These are phyloP conservation scores for Odontomyia ornata DNA, from an alignment of 2,888 invertebrate species.

Conservation along the genomic window DNA sequence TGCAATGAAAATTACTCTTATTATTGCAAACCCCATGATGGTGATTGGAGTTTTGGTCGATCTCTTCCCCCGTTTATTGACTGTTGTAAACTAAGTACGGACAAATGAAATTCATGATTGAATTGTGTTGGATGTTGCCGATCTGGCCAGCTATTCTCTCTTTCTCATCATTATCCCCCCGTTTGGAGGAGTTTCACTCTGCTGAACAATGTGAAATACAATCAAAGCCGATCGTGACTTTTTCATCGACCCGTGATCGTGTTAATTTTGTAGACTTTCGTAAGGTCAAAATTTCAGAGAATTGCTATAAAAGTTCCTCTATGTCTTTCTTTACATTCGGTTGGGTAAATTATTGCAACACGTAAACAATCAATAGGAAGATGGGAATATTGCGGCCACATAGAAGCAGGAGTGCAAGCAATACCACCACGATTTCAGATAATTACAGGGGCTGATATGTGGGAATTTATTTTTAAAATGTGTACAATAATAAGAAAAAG, in stretches of 20 bases:
- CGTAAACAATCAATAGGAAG: slow-evolving; percentile 31
- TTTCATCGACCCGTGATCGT: slow-evolving; percentile 34
- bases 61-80: background rate
- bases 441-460: background rate
- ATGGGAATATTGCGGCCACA: background rate
- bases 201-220: slow-evolving; percentile 9
- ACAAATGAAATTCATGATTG: slow-evolving; percentile 25
- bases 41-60: slow-evolving; percentile 21
- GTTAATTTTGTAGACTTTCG: slow-evolving; percentile 27
- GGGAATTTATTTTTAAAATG: background rate
- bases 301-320: slow-evolving; percentile 11
- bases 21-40: background rate
- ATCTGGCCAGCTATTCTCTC: too few relatives aligned
- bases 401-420: background rate
- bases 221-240: slow-evolving; percentile 36
- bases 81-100: background rate
- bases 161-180: background rate
- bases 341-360: slow-evolving; percentile 33
- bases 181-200: background rate
- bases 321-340: background rate
- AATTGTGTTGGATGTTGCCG: background rate
- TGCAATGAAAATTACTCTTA: slow-evolving; percentile 13
- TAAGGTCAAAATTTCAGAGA: background rate
- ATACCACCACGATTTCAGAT: background rate
- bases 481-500: background rate